Base-by-base conservation (phyloP, 2,888 invertebrate genomes). In the Chrysomela aeneicollis region DNA sequence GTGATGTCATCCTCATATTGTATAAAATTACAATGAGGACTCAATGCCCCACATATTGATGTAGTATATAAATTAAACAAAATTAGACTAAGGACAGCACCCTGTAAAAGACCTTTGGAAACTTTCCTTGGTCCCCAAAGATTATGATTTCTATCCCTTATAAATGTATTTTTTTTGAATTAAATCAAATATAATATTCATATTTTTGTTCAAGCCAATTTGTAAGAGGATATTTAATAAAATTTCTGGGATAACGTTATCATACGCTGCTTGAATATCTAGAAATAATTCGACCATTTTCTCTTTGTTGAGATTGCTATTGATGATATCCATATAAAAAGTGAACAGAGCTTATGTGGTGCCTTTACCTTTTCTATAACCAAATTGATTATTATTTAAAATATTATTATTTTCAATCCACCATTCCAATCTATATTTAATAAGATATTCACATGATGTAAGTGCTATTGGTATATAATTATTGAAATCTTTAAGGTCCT, bases 351-450 rank as follows among this genome's bases (percentile, higher is more conserved):
- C 54, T 12, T 54, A 19, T 12, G n/a, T 10, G 9, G 37, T 32
- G 10, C 57, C 49, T 51, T 30, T 49, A 2, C 52, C 63, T 50
- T 63, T 63, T 15, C 63, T 22, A 32, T 58, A 63, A 1, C 63
- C 63, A 35, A 47, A 58, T 46, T 52, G 63, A 12, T 35, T 19
- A 5, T 47, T 17, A 21, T 21, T 22, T 19, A 63, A 17, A 6
- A 50, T 26, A 37, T 58, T 63, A 3, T 26, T 26, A 6, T 26
- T 26, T 26, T 26, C 26, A 26, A 26, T 26, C 26, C 26, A 26
- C 26, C 26, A 26, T 3, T 26, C 26, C 26, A 26, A 6, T 26
- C 26, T 26, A 26, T 26, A 6, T 26, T 26, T 26, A 6, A 26
- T 26, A 26, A 26, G 26, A 26, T 26, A 6, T 26, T 26, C 26